Conservation (phyloP, 1,140 invertebrate species). For the Chlorops oryzae region DNA sequence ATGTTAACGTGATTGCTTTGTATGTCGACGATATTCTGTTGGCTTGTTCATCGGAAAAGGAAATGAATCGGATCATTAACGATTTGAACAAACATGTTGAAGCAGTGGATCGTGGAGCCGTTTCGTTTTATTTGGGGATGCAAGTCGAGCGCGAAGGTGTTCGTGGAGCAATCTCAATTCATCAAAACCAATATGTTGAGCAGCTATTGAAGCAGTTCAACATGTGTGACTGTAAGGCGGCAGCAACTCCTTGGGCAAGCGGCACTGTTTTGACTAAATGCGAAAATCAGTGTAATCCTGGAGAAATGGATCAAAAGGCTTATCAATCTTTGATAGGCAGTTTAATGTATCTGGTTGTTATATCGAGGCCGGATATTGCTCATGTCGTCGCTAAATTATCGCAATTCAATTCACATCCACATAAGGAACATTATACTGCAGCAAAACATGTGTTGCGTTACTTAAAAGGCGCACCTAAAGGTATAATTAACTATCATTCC, state of each 20-base stretch:
- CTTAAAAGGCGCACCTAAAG: conserved; percentile 6
- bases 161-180: conserved; percentile 23
- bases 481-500: conserved; percentile 7
- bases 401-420: conserved; percentile 28
- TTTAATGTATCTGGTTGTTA: conserved; percentile 40
- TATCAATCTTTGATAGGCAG: conserved; percentile 28
- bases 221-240: conserved; percentile 41
- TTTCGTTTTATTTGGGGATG: conserved; percentile 14
- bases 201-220: conserved; percentile 37
- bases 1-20: conserved; percentile 3
- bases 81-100: conserved; percentile 7
- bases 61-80: conserved; percentile 13
- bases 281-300: not conserved
- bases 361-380: conserved; percentile 44
- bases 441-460: conserved; percentile 15
- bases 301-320: conserved; percentile 7
- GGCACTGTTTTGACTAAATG: conserved; percentile 9
- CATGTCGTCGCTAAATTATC: conserved; percentile 36
- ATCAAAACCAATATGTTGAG: conserved; percentile 38
- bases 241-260: conserved; percentile 38
- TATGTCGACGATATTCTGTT: conserved; percentile 7
- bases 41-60: conserved; percentile 12
- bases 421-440: conserved; percentile 22
- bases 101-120: conserved; percentile 1
- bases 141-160: not conserved